phyloP scores from a whole-genome alignment of 2,888 invertebrate species.

The Zonitis immaculata region DNA sequence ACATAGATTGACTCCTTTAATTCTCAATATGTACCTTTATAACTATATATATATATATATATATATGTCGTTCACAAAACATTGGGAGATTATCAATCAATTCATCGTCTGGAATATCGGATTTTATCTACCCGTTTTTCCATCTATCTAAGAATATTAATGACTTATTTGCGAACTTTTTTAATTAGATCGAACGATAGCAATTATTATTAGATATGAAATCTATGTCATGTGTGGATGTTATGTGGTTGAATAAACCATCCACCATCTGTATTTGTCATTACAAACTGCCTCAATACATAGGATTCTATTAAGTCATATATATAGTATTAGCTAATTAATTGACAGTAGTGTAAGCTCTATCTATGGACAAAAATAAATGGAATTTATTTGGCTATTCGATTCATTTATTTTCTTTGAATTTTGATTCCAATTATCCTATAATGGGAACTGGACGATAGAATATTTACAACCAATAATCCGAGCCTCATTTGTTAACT shows the following conservation, averaged over 20 bases:
- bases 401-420: background rate
- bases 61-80: too few relatives aligned
- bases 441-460: background rate
- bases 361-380: background rate
- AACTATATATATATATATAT: too few relatives aligned
- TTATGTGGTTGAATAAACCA: background rate
- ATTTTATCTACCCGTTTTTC: too few relatives aligned
- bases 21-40: too few relatives aligned
- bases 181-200: too few relatives aligned
- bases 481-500: background rate
- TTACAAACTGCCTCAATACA: background rate
- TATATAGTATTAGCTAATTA: background rate
- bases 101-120: too few relatives aligned
- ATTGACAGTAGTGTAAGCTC: background rate
- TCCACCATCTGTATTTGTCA: background rate
- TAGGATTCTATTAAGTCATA: background rate
- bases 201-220: background rate
- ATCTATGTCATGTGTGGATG: background rate
- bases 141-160: too few relatives aligned
- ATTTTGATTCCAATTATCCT: constrained; percentile 1
- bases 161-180: too few relatives aligned
- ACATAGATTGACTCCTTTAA: background rate
- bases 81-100: background rate
- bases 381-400: background rate
- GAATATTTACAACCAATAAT: background rate